phyloP scores from a whole-genome alignment of 37 sponge, comb jelly and placozoan genomes.

The Ephydatia muelleri region DNA sequence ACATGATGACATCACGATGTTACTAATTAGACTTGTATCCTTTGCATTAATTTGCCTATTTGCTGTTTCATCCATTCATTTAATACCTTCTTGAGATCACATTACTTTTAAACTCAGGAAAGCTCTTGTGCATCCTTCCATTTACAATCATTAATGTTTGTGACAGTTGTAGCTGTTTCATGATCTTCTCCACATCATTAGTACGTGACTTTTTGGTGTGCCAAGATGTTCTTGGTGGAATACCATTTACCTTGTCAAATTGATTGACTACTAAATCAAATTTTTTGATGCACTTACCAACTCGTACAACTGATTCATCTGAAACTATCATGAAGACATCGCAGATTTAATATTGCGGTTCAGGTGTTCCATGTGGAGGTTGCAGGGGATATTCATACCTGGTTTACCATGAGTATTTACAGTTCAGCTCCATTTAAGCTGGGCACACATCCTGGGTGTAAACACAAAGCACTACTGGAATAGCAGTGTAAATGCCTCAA shows the following conservation, averaged over 20 bases:
- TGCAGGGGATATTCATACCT: constrained; percentile 43
- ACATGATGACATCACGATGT: background rate
- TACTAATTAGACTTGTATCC: background rate
- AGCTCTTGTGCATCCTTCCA: background rate
- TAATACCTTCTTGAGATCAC: background rate
- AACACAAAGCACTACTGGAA: constrained; percentile 7
- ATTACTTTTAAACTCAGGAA: background rate
- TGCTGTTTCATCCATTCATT: background rate
- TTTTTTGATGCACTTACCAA: constrained; percentile 28
- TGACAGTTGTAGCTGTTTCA: constrained; percentile 12
- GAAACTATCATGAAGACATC: background rate
- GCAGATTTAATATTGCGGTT: constrained; percentile 27
- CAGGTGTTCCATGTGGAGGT: constrained; percentile 52
- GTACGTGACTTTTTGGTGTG: background rate
- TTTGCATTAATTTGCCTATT: background rate
- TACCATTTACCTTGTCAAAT: background rate
- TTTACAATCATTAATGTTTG: background rate
- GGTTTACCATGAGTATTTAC: constrained; percentile 34
- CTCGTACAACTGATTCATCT: constrained; percentile 9
- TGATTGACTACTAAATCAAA: background rate
- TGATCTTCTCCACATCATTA: background rate
- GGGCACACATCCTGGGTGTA: constrained; percentile 12
- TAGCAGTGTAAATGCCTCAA: constrained; percentile 36
- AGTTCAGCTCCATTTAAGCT: constrained; percentile 33
- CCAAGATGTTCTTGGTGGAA: background rate